Evolutionary conservation across 2,113 vertebrate genomes (phyloP), one percentile per base, ranked within the genome.

Genomic region (Colinus virginianus): DNA sequence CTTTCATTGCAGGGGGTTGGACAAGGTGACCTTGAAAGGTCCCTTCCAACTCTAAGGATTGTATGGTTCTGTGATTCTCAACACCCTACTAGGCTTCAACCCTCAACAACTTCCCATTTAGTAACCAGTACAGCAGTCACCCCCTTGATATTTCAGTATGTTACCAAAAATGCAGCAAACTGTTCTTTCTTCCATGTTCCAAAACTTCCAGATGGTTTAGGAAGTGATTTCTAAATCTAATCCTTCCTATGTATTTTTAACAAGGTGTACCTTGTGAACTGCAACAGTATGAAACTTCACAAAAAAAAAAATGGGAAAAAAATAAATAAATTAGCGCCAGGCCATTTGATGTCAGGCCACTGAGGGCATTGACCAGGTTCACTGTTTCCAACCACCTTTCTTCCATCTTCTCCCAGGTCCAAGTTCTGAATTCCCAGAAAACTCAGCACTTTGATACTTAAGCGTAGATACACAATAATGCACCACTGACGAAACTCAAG

Each of bases 171-270:
- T 10, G 11, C 10, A 71, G 58, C 17, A 46, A 91, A 26, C 40
- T 74, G 12, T 55, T 68, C 78, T 43, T 2, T 80, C 74, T 75
- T 43, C 42, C 38, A 15, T 42, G 25, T 38, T 87, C 72, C 38
- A 78, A 51, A 90, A 81, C 4, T 56, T 17, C 28, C 88, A 87
- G 71, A 56, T 83, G 78, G 68, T 55, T 91, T 80, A 68, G 72
- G 80, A 61, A 20, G 20, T 30, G n/a, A 64, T 86, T 82, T 75
- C 49, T 55, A 53, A 55, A 63, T 55, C 21, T 74, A 43, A 64
- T 70, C 84, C 51, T 78, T 88, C 15, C 28, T 6, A 11, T 38
- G 22, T 21, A 56, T 70, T 91, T 78, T 84, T 40, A 74, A 71
- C 19, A 51, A 28, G 13, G 11, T 70, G 32, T 75, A 11, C 42